Evolutionary conservation across 2,888 invertebrate species (phyloP).

Genomic region (Yponomeuta cagnagella): DNA sequence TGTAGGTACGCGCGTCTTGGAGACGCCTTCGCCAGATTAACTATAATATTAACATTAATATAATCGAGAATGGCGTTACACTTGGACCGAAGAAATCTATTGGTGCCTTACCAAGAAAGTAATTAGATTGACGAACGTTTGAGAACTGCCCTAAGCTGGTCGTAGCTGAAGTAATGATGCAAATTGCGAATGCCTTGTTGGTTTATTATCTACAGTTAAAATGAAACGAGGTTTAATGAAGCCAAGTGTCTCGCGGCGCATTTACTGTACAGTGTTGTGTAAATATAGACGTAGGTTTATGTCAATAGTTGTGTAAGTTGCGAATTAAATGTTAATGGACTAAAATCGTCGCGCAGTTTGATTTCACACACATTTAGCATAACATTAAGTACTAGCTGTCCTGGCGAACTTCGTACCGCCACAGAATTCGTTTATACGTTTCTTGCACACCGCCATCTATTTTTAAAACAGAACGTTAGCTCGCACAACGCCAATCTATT

Average conservation of each 20-base stretch:
- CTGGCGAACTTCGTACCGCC: too few species aligned
- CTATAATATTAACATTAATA: conserved; percentile 52
- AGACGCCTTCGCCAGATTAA: conserved; percentile 49
- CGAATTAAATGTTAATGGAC: conserved; percentile 69
- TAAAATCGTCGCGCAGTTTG: neutral
- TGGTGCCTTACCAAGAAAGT: neutral
- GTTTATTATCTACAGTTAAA: neutral
- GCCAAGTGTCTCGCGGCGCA: conserved; percentile 39
- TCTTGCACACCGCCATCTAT: too few species aligned
- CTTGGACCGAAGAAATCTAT: conserved; percentile 27
- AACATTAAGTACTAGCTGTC: too few species aligned
- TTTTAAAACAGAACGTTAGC: too few species aligned
- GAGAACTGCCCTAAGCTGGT: neutral
- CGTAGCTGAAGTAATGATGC: neutral
- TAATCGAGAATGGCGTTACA: conserved; percentile 35
- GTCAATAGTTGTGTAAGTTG: conserved; percentile 56
- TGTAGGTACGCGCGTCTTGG: conserved; percentile 41
- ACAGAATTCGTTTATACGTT: too few species aligned
- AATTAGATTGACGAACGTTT: neutral
- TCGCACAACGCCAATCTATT: too few species aligned
- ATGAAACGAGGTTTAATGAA: neutral
- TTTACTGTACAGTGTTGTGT: conserved; percentile 69
- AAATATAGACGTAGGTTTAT: conserved; percentile 55
- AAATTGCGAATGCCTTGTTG: neutral
- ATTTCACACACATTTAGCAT: neutral